These are phyloP conservation scores for Coecobrya sp. DNA, from an alignment of 2,888 invertebrate genomes.

Conservation along the genomic window DNA sequence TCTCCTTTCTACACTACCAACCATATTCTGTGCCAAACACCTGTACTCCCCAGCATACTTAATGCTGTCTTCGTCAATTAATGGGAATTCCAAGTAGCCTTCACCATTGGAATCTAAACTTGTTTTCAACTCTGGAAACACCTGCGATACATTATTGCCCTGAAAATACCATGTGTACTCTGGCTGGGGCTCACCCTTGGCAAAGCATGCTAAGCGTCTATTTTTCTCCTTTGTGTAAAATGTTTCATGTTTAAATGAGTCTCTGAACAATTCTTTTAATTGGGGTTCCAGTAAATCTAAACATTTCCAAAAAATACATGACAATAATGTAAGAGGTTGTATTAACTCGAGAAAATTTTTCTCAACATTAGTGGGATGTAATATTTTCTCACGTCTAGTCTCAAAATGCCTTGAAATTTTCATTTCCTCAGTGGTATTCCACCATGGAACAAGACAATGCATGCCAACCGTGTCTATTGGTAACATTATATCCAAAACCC, in stretches of 20 bases:
- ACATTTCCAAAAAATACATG: too few species aligned
- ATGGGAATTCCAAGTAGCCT: slow-evolving; percentile 69
- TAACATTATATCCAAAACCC: slow-evolving; percentile 36
- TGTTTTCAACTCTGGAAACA: slow-evolving; percentile 52
- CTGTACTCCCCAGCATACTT: not conserved
- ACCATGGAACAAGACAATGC: slow-evolving; percentile 70
- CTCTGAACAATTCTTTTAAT: too few species aligned
- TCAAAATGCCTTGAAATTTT: slow-evolving; percentile 50
- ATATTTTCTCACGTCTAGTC: not conserved
- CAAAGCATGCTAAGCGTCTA: slow-evolving; percentile 51
- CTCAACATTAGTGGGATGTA: not conserved
- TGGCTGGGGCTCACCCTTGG: slow-evolving; percentile 71
- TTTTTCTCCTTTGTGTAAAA: slow-evolving; percentile 59
- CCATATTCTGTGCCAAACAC: slow-evolving; percentile 30
- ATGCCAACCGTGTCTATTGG: slow-evolving; percentile 58
- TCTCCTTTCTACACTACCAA: not conserved
- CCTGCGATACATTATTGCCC: not conserved
- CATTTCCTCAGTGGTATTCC: slow-evolving; percentile 65
- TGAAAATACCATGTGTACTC: slow-evolving; percentile 61
- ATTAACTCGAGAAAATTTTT: too few species aligned
- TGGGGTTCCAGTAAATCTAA: slow-evolving; percentile 57
- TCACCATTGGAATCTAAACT: slow-evolving; percentile 63
- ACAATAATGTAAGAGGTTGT: too few species aligned
- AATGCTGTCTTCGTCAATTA: not conserved
- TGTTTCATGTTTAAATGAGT: not conserved